These are phyloP conservation scores for Trichonephila clavata DNA, from an alignment of 1,140 invertebrate species.

Conservation along the genomic window DNA sequence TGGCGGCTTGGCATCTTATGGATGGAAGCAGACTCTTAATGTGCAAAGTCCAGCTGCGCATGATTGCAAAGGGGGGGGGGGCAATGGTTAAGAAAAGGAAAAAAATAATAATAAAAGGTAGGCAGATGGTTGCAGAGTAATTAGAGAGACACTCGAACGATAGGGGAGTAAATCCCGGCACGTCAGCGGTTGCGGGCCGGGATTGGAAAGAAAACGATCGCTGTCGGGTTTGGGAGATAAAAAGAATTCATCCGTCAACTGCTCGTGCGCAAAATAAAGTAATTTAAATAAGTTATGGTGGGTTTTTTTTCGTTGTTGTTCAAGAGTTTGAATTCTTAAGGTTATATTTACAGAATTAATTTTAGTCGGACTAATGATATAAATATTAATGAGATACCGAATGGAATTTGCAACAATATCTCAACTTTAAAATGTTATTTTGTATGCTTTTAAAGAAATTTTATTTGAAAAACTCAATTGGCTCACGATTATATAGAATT, in stretches of 20 bases:
- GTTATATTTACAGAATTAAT: not conserved
- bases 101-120: not conserved
- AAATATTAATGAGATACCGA: not conserved
- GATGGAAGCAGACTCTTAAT: slow-evolving; percentile 54
- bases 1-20: not conserved
- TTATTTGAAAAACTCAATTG: no score
- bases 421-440: not conserved
- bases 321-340: not conserved
- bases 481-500: no score
- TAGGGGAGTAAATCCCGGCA: slow-evolving; percentile 11
- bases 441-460: no score
- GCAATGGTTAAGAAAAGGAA: not conserved
- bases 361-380: not conserved
- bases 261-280: not conserved
- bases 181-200: not conserved
- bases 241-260: not conserved
- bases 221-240: not conserved
- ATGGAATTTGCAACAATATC: not conserved
- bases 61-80: not conserved
- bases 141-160: not conserved
- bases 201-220: not conserved
- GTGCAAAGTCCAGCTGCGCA: slow-evolving; percentile 37
- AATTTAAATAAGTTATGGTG: not conserved
- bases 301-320: not conserved
- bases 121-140: slow-evolving; percentile 20